phyloP scores from a whole-genome alignment of 1,140 invertebrate species.

The Phenacoccus solenopsis region DNA sequence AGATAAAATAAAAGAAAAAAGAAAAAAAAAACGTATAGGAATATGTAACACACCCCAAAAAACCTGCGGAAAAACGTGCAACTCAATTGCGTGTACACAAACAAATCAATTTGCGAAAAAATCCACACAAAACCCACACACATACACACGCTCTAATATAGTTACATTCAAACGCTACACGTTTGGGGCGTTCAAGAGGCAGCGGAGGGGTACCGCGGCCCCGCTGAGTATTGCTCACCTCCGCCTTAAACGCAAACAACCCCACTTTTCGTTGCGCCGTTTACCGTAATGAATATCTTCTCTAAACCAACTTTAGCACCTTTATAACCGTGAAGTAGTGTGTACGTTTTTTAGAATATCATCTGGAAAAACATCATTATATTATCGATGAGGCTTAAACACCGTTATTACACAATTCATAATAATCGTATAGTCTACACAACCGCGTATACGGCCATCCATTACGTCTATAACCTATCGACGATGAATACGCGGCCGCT shows the following conservation, averaged over 20 bases:
- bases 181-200: conserved; percentile 2
- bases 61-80: conserved; percentile 18
- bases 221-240: conserved; percentile 1
- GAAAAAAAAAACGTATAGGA: conserved; percentile 18
- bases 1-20: conserved; percentile 15
- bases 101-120: conserved; percentile 15
- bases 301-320: conserved; percentile 5
- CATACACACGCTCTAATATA: conserved; percentile 22
- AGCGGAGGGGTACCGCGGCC: conserved; percentile 8
- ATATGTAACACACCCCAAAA: conserved; percentile 7
- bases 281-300: not conserved
- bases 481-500: too few species aligned
- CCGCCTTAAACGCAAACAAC: too few species aligned
- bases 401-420: too few species aligned
- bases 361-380: conserved; percentile 3
- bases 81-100: conserved; percentile 10
- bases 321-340: conserved; percentile 5
- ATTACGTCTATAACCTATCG: too few species aligned
- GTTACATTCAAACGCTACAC: conserved; percentile 11
- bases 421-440: too few species aligned
- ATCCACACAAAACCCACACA: conserved; percentile 20
- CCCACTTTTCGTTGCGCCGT: not conserved
- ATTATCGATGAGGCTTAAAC: too few species aligned
- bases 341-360: not conserved
- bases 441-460: too few species aligned